Conservation (phyloP, 2,113 vertebrate genomes). For the Hystrix brachyura region DNA sequence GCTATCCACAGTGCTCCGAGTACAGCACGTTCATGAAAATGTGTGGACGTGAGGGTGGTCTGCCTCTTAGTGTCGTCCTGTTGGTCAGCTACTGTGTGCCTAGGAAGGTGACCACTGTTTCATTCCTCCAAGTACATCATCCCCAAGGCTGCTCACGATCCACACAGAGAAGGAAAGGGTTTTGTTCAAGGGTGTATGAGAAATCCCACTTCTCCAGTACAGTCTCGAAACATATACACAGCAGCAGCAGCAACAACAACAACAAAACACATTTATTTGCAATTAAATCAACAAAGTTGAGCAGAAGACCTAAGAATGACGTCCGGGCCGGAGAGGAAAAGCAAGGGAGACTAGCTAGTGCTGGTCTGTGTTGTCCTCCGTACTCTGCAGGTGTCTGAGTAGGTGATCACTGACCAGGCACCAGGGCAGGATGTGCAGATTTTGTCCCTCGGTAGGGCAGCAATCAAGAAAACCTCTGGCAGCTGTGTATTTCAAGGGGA, state of each 20-base stretch:
- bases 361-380: background rate
- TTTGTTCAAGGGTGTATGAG: background rate
- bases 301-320: background rate
- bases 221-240: background rate
- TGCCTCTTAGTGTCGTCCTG: background rate
- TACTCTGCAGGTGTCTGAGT: background rate
- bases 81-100: background rate
- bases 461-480: background rate
- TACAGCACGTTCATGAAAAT: background rate
- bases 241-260: background rate
- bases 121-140: background rate
- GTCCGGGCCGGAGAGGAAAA: background rate
- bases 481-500: background rate
- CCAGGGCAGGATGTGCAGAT: background rate
- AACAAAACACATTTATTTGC: background rate
- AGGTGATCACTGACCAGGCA: background rate
- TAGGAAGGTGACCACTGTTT: background rate
- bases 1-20: background rate
- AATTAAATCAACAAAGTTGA: slow-evolving; percentile 39
- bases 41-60: background rate
- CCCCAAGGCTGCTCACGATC: background rate
- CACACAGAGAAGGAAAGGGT: background rate
- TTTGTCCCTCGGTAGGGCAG: background rate
- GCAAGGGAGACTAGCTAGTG: background rate
- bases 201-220: background rate